phyloP scores from a whole-genome alignment of 2,888 invertebrate species.

The Kuschelorhynchus macadamiae region DNA sequence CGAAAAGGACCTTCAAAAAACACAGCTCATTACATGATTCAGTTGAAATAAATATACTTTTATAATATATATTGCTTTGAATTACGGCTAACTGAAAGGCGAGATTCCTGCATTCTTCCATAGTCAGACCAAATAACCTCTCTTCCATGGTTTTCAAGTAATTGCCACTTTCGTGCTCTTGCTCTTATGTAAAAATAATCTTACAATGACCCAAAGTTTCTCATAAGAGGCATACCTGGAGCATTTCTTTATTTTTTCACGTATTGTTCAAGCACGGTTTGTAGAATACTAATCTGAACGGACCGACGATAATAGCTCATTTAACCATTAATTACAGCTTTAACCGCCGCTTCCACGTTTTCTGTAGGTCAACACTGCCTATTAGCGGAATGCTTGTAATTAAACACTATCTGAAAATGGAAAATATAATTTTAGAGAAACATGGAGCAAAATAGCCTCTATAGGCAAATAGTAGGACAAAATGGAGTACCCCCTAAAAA shows the following conservation, averaged over 20 bases:
- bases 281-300: conserved; percentile 18
- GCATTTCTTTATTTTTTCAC: background rate
- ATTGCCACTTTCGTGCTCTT: conserved; percentile 50
- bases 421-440: too few species aligned
- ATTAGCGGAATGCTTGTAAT: conserved; percentile 15
- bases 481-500: too few species aligned
- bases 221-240: background rate
- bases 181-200: conserved; percentile 27
- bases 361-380: conserved; percentile 16
- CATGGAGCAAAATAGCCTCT: too few species aligned
- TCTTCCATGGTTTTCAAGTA: conserved; percentile 50
- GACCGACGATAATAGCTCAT: conserved; percentile 28
- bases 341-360: conserved; percentile 21
- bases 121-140: conserved; percentile 49
- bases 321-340: conserved; percentile 19
- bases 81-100: conserved; percentile 72
- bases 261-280: background rate
- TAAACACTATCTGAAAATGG: conserved; percentile 22
- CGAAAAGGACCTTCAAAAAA: too few species aligned
- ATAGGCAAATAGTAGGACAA: too few species aligned
- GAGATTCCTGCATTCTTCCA: conserved; percentile 67
- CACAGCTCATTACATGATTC: too few species aligned
- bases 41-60: too few species aligned
- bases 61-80: too few species aligned
- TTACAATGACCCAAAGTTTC: background rate